Base-by-base conservation (phyloP, 2,113 vertebrate species). In the Sturnira hondurensis region DNA sequence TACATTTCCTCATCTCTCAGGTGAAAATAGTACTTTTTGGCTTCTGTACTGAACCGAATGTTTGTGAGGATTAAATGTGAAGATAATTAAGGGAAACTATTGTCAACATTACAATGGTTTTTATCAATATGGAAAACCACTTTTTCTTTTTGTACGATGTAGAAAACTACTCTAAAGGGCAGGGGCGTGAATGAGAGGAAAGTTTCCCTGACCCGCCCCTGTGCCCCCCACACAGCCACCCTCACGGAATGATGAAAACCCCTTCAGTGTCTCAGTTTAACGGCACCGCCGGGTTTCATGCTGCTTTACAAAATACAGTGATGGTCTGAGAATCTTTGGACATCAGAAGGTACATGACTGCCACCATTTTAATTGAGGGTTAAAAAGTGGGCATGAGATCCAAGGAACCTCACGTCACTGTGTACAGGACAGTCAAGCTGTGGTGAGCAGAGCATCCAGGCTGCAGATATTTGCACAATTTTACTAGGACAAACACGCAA, bases 401-500 rank as follows among this genome's bases (percentile, higher is more conserved):
- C 80, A 92, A 90, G 45, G 50, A 70, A 47, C 52, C 33, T 78
- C 56, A 54, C 76, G 47, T 88, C 38, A 38, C 82, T 89, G 78
- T 74, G 91, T 93, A 83, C 82, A 88, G 91, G 73, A 67, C 73
- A 96, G 86, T 81, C 74, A 67, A 77, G 78, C 54, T 96, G 97
- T 92, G 88, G 83, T 47, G 13, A 33, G 87, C 85, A 96, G 96
- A 96, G 84, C 73, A 24, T 91, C 77, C 33, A 54, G 76, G n/a
- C 93, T 97, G 86, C 96, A 97, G 93, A 87, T 97, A 97, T 98
- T 98, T 98, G 94, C 47, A 94, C 84, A 95, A 81, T 96, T 98
- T 98, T 98, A 96, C 96, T 97, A 97, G 96, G 93, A 89, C 77
- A 93, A 97, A 97, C 96, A 98, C 91, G 45, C 90, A 19, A 95